Conservation (phyloP, 2,888 invertebrate genomes). For the Bhutanitis thaidina region DNA sequence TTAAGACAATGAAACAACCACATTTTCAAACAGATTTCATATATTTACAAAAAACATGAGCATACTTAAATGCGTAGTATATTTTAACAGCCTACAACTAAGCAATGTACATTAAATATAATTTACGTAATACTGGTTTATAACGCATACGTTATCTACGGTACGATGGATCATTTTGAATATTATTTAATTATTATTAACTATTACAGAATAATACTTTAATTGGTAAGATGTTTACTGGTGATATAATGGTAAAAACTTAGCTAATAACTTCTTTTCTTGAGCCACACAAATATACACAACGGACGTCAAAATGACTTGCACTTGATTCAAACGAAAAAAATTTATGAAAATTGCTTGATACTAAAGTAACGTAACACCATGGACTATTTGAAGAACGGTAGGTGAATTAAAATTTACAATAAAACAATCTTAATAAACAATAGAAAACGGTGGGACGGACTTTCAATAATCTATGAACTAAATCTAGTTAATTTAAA, state of each 20-base stretch:
- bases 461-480: slow-evolving; percentile 46
- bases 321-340: too few species aligned
- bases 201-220: slow-evolving; percentile 54
- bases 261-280: not conserved
- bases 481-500: slow-evolving; percentile 25
- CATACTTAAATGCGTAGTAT: slow-evolving; percentile 37
- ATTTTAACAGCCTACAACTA: slow-evolving; percentile 35
- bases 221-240: slow-evolving; percentile 61
- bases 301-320: too few species aligned
- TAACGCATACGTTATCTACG: too few species aligned
- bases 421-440: slow-evolving; percentile 23
- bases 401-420: slow-evolving; percentile 5
- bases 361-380: too few species aligned
- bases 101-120: slow-evolving; percentile 11
- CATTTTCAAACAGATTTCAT: slow-evolving; percentile 49
- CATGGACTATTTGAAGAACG: not conserved
- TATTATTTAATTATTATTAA: too few species aligned
- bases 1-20: slow-evolving; percentile 19
- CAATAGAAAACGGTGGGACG: slow-evolving; percentile 61
- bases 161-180: too few species aligned
- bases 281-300: too few species aligned
- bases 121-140: slow-evolving; percentile 26
- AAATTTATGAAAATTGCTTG: too few species aligned
- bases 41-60: slow-evolving; percentile 56
- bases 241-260: slow-evolving; percentile 22